Base-by-base conservation (phyloP, 2,888 invertebrate species). In the Thera britannica region DNA sequence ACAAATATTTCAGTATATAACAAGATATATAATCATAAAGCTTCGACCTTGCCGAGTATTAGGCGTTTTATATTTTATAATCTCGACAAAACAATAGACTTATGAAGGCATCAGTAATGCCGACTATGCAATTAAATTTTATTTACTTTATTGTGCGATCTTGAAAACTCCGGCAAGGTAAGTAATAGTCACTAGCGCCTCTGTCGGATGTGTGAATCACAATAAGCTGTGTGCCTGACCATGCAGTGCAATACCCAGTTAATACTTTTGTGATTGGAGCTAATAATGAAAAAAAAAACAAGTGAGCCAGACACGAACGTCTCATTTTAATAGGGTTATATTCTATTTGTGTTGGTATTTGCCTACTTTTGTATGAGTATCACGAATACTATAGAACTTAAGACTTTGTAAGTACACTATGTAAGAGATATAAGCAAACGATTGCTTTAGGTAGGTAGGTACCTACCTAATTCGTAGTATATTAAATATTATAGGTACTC, bases 141-240 rank as follows among this genome's bases (percentile, higher is more conserved):
- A 66, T 44, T 52, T 66, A 52, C n/a, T 51, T 23, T 12, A 12
- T 44, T 59, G 35, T 62, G 48, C 35, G 55, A 63, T 67, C 62
- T 66, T 49, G 51, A 58, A 35, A 65, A 62, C 63, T 58, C 66
- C 35, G 56, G 57, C 3, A 8, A 9, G 44, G 44, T 48, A 6
- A 34, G 35, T 57, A 59, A 64, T 36, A 58, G 11, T 34, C 60
- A 72, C 70, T 65, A 68, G 85, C 82, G 77, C 79, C 76, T 81
- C 81, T 76, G 76, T 70, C 80, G 83, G 83, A 78, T 75, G 87
- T 76, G 78, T 77, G 80, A 82, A 85, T 84, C 79, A 83, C 81
- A 88, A 84, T 88, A 88, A 88, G 70, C 74, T 67, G 62, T 67
- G 77, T 67, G 77, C 65, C 77, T 78, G 79, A 79, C 76, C 82